A percentile compares a stretch with the other conserved stretches of the same genome.
phyloP scores from a whole-genome alignment of 2,113 vertebrate genomes.

The Phalacrocorax pelagicus region DNA sequence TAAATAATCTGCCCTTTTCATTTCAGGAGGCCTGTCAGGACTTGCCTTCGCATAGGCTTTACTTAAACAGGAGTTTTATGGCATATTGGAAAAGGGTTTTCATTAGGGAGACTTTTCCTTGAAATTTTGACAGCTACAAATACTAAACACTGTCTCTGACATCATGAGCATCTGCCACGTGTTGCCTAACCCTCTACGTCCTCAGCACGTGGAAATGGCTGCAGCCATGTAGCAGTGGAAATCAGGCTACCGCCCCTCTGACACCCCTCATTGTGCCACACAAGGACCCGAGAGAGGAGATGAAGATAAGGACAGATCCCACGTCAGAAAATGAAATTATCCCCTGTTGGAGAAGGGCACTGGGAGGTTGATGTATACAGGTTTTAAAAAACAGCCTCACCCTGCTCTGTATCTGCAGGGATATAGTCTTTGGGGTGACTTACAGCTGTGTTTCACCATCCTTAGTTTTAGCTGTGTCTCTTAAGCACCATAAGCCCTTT shows the following conservation, averaged over 20 bases:
- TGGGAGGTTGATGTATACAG: not conserved
- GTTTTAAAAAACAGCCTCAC: not conserved
- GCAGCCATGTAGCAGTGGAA: not conserved
- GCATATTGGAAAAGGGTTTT: slow-evolving; percentile 9
- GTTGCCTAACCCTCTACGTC: slow-evolving; percentile 3
- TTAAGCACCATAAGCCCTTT: not conserved
- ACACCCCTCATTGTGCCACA: not conserved
- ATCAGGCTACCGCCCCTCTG: rapidly evolving
- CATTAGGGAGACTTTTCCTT: slow-evolving; percentile 31
- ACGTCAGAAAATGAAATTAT: not conserved
- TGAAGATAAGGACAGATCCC: not conserved
- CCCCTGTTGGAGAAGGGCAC: not conserved
- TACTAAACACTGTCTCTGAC: slow-evolving; percentile 19
- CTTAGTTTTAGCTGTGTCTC: not conserved
- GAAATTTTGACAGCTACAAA: slow-evolving; percentile 45
- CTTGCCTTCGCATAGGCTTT: not conserved
- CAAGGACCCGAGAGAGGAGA: not conserved
- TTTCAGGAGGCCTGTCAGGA: slow-evolving; percentile 59
- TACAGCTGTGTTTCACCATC: not conserved
- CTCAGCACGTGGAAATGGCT: not conserved
- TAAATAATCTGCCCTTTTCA: slow-evolving; percentile 69
- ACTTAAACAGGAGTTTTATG: slow-evolving; percentile 12
- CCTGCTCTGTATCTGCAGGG: not conserved
- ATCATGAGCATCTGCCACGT: not conserved
- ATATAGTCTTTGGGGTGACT: not conserved